Evolutionary conservation across 2,888 invertebrate species (phyloP), one percentile per base, ranked within the genome.

Genomic region (Toxonevra muliebris): DNA sequence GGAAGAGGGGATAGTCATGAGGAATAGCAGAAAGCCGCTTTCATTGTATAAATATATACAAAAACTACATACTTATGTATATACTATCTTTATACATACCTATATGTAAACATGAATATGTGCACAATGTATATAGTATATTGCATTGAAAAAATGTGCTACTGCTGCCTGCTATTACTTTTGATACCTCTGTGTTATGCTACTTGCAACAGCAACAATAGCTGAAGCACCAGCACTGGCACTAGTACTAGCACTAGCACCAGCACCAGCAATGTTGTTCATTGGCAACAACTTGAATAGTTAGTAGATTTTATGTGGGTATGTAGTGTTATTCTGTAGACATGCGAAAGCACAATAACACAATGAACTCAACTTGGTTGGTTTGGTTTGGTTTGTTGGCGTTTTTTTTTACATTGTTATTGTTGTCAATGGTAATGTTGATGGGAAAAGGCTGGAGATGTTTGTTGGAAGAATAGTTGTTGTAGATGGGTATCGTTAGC

Each of bases 331-430:
- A 50, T 19, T 50, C 66, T 59, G 61, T 50, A 57, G 55, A 68
- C 71, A 65, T 55, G 55, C 72, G 68, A 64, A 75, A 77, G 74
- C 80, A 80, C 79, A 79, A 79, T 79, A 79, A 79, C 79, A 79
- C 80, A 79, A 79, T 79, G 79, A 79, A 79, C 80, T 80, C 76
- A 76, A 41, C 40, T 64, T 19, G 30, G 4, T 30, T 55, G 43
- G 11, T 10, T 30, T 52, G 48, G n/a, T 62, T 13, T 60, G 50
- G 20, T 61, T n/a, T 30, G 30, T 2, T 30, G 2, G 2, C 3
- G 30, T 30, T 30, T 30, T 48, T 48, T 48, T 15, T 9, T 53
- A 13, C 53, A 42, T 69, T 76, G 61, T 75, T 71, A 67, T 71
- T 76, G 63, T 69, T 58, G 45, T 57, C 63, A 48, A 60, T 64